Evolutionary conservation across 2,797 vertebrate species (phyloP).

Genomic region (Ataeniobius toweri): DNA sequence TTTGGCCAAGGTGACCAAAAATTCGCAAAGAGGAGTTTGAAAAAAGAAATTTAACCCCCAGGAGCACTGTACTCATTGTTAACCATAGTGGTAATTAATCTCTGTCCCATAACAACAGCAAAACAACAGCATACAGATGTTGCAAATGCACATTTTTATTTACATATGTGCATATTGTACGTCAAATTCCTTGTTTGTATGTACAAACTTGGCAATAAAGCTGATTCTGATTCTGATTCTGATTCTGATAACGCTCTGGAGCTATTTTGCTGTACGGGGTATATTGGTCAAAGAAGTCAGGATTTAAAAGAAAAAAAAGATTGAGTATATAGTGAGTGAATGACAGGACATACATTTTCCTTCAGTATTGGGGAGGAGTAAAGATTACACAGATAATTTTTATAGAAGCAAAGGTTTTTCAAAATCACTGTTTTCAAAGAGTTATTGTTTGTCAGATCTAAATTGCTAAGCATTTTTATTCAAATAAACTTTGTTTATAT

Average conservation of each 20-base stretch:
- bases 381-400: neutral
- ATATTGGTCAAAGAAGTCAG: neutral
- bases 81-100: constrained; percentile 1
- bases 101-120: neutral
- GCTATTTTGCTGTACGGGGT: constrained; percentile 4
- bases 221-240: too few relatives aligned
- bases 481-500: neutral
- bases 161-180: too few relatives aligned
- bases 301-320: neutral
- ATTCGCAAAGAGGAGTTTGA: neutral
- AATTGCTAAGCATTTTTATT: neutral
- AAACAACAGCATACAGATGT: too few relatives aligned
- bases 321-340: neutral
- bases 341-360: neutral
- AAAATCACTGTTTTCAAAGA: neutral
- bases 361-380: neutral
- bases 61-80: neutral
- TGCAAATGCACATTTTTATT: too few relatives aligned
- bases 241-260: neutral
- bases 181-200: too few relatives aligned
- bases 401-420: neutral
- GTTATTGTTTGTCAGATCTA: neutral
- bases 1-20: neutral
- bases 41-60: neutral
- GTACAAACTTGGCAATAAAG: too few relatives aligned